These are phyloP conservation scores for Campylorhamphus procurvoides DNA, from an alignment of 2,113 vertebrate species.

Conservation along the genomic window DNA sequence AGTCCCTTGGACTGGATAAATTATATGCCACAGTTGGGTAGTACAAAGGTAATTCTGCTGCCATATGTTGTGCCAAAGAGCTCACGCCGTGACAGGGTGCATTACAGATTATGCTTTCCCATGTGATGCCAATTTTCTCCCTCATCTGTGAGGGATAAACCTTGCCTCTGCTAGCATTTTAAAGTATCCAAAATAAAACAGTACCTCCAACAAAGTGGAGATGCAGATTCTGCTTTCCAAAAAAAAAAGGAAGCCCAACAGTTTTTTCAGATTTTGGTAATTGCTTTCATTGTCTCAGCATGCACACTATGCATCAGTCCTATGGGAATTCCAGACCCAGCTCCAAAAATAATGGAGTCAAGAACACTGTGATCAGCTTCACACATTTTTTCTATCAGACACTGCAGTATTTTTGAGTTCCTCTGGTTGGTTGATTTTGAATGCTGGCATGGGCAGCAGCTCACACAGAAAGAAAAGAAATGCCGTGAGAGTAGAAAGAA, in stretches of 20 bases:
- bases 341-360: background rate
- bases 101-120: slow-evolving; percentile 51
- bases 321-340: background rate
- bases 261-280: background rate
- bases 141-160: slow-evolving; percentile 43
- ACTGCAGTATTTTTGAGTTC: background rate
- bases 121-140: slow-evolving; percentile 40
- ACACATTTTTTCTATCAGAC: background rate
- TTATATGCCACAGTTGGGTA: slow-evolving; percentile 66
- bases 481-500: background rate
- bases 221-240: background rate
- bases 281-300: background rate
- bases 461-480: slow-evolving; percentile 12
- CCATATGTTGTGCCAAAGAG: slow-evolving; percentile 73
- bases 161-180: background rate
- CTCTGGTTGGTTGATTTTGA: slow-evolving; percentile 11
- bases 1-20: slow-evolving; percentile 59
- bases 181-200: background rate
- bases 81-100: slow-evolving; percentile 53
- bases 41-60: slow-evolving; percentile 73
- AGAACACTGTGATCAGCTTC: background rate
- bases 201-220: background rate
- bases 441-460: background rate
- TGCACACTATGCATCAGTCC: background rate
- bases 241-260: background rate